Evolutionary conservation across 2,113 vertebrate species (phyloP).

Genomic region (Numenius arquata): DNA sequence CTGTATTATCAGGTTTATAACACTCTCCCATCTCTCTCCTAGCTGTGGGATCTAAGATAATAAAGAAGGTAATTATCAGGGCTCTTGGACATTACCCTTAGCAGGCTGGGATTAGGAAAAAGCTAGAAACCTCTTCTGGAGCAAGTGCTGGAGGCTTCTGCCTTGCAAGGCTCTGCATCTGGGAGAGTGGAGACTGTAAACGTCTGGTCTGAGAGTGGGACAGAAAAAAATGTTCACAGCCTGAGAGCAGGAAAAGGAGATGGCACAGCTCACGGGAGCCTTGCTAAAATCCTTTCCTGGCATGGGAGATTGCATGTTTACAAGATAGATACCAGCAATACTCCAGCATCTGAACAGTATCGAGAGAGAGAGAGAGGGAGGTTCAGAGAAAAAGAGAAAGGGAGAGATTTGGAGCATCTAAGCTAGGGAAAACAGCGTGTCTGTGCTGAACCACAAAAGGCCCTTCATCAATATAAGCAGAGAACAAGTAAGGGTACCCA

Average conservation of each 20-base stretch:
- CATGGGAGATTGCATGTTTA: background rate
- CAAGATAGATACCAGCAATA: background rate
- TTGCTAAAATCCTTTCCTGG: background rate
- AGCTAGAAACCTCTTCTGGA: background rate
- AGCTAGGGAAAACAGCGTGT: background rate
- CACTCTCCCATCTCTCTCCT: background rate
- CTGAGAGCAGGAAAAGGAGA: background rate
- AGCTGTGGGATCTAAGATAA: background rate
- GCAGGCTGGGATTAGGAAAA: background rate
- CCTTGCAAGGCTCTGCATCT: background rate
- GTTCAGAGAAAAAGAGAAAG: background rate
- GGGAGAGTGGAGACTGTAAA: background rate
- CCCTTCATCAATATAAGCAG: background rate
- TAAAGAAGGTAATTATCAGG: background rate
- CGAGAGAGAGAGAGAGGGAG: background rate
- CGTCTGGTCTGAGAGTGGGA: background rate
- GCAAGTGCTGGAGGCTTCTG: background rate
- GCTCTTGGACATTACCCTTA: background rate
- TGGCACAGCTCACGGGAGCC: background rate
- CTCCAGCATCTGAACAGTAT: fast-evolving
- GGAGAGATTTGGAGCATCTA: background rate
- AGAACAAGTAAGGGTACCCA: background rate
- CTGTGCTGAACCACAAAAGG: background rate
- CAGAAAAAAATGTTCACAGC: background rate
- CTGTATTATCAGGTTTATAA: background rate